phyloP scores from a whole-genome alignment of 1,140 invertebrate species.

The Panulirus ornatus region DNA sequence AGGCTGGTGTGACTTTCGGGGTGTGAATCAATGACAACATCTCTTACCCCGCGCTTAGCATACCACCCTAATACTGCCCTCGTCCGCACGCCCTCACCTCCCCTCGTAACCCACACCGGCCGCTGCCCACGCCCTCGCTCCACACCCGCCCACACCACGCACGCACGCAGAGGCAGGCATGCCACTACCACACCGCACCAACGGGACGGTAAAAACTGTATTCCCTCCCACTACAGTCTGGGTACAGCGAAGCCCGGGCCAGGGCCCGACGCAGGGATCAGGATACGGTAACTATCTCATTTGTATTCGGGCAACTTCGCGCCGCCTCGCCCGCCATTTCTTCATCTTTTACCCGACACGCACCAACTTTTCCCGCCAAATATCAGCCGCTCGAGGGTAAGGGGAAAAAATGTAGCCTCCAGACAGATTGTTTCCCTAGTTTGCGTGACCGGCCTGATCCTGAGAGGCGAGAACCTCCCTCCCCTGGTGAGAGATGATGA shows the following conservation, averaged over 20 bases:
- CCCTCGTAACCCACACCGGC: background rate
- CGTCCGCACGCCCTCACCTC: constrained; percentile 1
- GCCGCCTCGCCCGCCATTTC: constrained; percentile 67
- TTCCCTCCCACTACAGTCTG: background rate
- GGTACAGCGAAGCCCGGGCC: constrained; percentile 32
- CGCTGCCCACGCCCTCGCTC: background rate
- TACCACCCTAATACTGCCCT: constrained; percentile 48
- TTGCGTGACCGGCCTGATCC: constrained; percentile 7
- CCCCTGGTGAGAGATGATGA: constrained; percentile 2
- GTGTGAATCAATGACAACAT: constrained; percentile 68
- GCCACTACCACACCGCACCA: background rate
- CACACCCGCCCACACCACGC: background rate
- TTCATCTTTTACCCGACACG: constrained; percentile 71
- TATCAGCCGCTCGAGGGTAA: constrained; percentile 60
- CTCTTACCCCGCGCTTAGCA: constrained; percentile 59
- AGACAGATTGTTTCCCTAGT: constrained; percentile 41
- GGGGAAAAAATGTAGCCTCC: constrained; percentile 41
- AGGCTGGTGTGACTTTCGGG: constrained; percentile 47
- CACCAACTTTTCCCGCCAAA: constrained; percentile 73
- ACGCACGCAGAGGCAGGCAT: background rate
- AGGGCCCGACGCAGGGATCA: constrained; percentile 46
- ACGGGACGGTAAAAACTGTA: too few relatives aligned
- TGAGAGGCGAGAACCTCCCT: background rate
- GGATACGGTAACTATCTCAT: constrained; percentile 73
- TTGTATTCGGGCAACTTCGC: constrained; percentile 73